Percentiles rank a stretch among this genome's conserved stretches.
phyloP scores from a whole-genome alignment of 92 coral and sea anemone genomes.

The Galaxea fascicularis region DNA sequence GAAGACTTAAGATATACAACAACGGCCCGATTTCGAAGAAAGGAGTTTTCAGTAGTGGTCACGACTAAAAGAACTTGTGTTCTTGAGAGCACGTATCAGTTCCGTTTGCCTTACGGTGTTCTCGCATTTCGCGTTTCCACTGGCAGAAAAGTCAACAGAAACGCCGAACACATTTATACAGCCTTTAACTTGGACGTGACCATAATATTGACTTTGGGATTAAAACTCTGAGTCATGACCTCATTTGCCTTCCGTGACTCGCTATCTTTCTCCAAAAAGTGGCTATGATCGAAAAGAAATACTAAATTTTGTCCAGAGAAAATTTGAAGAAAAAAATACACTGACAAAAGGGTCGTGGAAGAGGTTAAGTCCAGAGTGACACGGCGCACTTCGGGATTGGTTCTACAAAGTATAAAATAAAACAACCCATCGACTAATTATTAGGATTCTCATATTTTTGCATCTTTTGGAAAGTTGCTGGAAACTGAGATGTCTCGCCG shows the following conservation, averaged over 20 bases:
- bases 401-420: too few relatives aligned
- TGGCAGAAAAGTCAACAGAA: conserved; percentile 8
- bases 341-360: too few relatives aligned
- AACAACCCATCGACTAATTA: too few relatives aligned
- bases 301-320: too few relatives aligned
- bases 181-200: conserved; percentile 36
- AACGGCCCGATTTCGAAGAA: neutral
- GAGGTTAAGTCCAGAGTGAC: too few relatives aligned
- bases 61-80: neutral
- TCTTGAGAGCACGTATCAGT: neutral
- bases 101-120: neutral
- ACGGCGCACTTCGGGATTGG: too few relatives aligned
- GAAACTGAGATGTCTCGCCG: too few relatives aligned
- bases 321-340: too few relatives aligned
- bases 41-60: neutral
- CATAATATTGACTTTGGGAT: conserved; percentile 54
- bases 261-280: neutral
- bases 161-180: conserved; percentile 5
- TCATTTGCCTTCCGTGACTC: too few relatives aligned
- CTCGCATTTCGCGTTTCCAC: conserved; percentile 7
- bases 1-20: neutral
- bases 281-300: neutral
- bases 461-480: too few relatives aligned
- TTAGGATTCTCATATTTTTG: too few relatives aligned
- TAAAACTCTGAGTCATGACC: neutral